These are phyloP conservation scores for Bubo blakistoni DNA, from an alignment of 2,113 vertebrate species.

Conservation along the genomic window DNA sequence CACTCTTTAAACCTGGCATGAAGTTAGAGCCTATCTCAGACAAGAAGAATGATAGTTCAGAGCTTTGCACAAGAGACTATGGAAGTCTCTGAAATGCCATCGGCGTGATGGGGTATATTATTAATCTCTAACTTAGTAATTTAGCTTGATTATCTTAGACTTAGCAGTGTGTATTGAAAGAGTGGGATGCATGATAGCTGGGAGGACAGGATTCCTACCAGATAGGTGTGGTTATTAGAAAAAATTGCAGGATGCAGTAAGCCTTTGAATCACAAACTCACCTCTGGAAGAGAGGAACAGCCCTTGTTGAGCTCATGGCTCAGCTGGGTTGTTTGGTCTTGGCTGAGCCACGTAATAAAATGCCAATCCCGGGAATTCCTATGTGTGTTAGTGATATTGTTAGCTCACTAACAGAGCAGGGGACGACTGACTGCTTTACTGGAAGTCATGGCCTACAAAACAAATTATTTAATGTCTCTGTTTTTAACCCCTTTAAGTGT, in stretches of 20 bases:
- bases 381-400: fast-evolving
- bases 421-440: neutral
- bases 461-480: neutral
- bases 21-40: neutral
- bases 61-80: neutral
- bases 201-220: neutral
- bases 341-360: neutral
- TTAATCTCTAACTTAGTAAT: neutral
- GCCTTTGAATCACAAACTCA: neutral
- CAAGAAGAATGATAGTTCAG: neutral
- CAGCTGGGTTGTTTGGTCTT: neutral
- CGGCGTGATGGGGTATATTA: neutral
- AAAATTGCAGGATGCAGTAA: neutral
- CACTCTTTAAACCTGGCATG: constrained; percentile 6
- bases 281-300: neutral
- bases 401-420: neutral
- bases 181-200: neutral
- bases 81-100: neutral
- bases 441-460: neutral
- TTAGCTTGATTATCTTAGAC: neutral
- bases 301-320: neutral
- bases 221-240: neutral
- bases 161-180: neutral
- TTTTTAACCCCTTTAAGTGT: neutral
- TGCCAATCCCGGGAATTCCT: neutral